Conservation (phyloP, 2,888 invertebrate species). For the Eumacrocentrus americanus region DNA sequence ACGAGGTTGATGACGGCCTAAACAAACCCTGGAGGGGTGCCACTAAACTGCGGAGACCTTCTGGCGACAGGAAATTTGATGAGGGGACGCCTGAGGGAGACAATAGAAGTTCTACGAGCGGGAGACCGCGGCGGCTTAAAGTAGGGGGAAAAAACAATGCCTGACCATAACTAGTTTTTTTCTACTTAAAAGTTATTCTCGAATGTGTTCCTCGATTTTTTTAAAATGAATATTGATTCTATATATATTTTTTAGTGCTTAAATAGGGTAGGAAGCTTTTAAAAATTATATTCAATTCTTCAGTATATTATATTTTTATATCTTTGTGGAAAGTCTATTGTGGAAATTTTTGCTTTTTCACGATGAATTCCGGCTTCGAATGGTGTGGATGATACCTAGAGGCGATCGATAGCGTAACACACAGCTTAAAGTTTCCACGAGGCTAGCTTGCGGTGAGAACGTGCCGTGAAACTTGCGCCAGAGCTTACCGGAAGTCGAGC, state of each 20-base stretch:
- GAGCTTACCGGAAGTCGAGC: conserved; percentile 50
- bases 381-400: conserved; percentile 9
- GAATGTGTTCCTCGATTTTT: too few relatives aligned
- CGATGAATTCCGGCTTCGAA: not conserved
- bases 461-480: conserved; percentile 45
- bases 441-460: conserved; percentile 48
- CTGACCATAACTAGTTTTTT: too few relatives aligned
- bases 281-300: not conserved
- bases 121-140: too few relatives aligned
- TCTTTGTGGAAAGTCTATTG: conserved; percentile 1
- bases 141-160: too few relatives aligned
- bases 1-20: conserved; percentile 25
- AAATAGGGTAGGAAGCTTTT: not conserved
- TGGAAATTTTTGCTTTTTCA: conserved; percentile 5
- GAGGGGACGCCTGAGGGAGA: conserved; percentile 36
- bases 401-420: conserved; percentile 17
- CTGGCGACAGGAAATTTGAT: conserved; percentile 46
- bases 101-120: too few relatives aligned
- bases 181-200: too few relatives aligned
- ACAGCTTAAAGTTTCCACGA: conserved; percentile 34
- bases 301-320: not conserved
- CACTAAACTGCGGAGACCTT: conserved; percentile 32
- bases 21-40: conserved; percentile 32
- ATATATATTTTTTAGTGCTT: too few relatives aligned
- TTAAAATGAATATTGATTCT: too few relatives aligned